Base-by-base conservation (phyloP, 2,888 invertebrate genomes). In the Rhagonycha fulva region DNA sequence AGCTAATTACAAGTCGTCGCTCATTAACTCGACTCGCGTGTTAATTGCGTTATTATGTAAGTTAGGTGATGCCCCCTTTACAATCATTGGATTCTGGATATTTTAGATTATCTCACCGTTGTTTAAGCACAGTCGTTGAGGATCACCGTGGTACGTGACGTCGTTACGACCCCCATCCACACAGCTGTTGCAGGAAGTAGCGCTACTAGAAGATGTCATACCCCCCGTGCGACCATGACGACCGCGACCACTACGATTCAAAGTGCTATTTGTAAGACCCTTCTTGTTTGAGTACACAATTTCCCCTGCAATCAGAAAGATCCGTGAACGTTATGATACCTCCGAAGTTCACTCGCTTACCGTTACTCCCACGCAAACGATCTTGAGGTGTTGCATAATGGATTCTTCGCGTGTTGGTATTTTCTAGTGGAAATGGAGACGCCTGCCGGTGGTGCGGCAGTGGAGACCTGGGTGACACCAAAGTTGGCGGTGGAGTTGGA, bases 371-470 rank as follows among this genome's bases (percentile, higher is more conserved):
- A 75, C 88, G 83, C 28, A 88, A 83, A 73, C 88, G 85, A 74
- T 89, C 89, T 82, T 88, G 88, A 62, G 88, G 86, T 67, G 87
- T 86, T 32, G 88, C 87, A 84, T 90, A 90, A 85, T 89, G 89
- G 82, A 90, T 87, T 79, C 93, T 89, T 76, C 92, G 88, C 72
- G 88, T 85, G 86, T 92, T 93, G 80, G 92, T 93, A 84, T 91
- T 92, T 85, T 93, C 93, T 80, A 92, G 88, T 26, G 93, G 93
- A 85, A 93, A 93, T 23, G 93, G 93, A 60, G 93, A 93, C 9
- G 93, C 91, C 84, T 93, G 93, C 19, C 93, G 89, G 84, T 89
- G 89, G 84, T 92, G 90, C 32, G 92, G 92, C 87, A 91, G 90
- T 24, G 90, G 89, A 77, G 90, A 90, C 80, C 90, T 88, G 68